Evolutionary conservation across 2,797 vertebrate species (phyloP), one percentile per base, ranked within the genome.

Genomic region (Linurgus olivaceus): DNA sequence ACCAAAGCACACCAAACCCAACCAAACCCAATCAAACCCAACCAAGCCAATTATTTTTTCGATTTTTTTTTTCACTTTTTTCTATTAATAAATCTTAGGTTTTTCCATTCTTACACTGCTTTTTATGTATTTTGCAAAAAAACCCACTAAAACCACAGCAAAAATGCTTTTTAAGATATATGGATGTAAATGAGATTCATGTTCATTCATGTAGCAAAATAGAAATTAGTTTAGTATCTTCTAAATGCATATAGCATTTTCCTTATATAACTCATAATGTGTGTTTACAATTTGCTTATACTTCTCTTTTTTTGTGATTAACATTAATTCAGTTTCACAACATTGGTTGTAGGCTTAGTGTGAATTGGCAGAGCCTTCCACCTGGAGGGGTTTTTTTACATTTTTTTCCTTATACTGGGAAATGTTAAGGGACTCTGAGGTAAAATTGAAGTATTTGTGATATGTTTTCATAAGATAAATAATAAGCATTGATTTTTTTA

Each of bases 91-190:
- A 45, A 38, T 44, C 9, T 48, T 42, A 54, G 4, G 4, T 14
- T 86, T 73, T 18, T 17, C 33, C 26, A 35, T 63, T 67, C 7
- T 55, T 67, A 44, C 2, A 21, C 3, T 26, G 7, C 0, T 54
- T 75, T 62, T 54, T 6, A 21, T 12, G 6, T 21, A 40, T 65
- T 73, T 81, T 55, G 12, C 5, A 38, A 37, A 33, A 45, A 17
- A 3, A 0, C 1, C 2, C 15, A 42, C 17, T 28, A 28, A 55
- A 42, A 10, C 8, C 3, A 28, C 13, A 68, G 23, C 6, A 11
- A 40, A 68, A 51, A 35, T 4, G 1, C 0, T 61, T 37, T 33
- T 68, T 74, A 44, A 66, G 18, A 24, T 42, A 40, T 2, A 2
- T 21, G 19, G 6, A 47, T 51, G 11, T 15, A 65, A 81, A 74